Evolutionary conservation across 2,888 invertebrate genomes (phyloP).

Genomic region (Crioceris asparagi): DNA sequence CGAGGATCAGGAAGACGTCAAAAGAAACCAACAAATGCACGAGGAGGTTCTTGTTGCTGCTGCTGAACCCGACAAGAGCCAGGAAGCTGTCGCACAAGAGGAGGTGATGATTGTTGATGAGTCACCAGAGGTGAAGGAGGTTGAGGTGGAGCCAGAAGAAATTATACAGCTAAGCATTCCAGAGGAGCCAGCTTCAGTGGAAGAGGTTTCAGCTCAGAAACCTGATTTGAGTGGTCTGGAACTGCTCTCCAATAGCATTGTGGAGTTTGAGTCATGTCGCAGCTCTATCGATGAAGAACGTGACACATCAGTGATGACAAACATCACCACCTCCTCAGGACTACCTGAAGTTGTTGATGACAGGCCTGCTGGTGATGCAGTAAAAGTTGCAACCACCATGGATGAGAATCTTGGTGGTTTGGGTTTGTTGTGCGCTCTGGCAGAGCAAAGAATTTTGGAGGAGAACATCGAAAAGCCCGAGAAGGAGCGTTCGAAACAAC

Average conservation of each 20-base stretch:
- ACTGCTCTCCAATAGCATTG: constrained; percentile 74
- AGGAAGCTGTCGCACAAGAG: constrained; percentile 1
- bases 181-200: neutral
- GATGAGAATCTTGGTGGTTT: constrained; percentile 49
- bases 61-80: constrained; percentile 2
- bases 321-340: too few relatives aligned
- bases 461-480: constrained; percentile 42
- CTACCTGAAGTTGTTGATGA: too few relatives aligned
- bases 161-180: neutral
- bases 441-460: constrained; percentile 73
- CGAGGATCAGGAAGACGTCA: constrained; percentile 14
- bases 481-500: constrained; percentile 19
- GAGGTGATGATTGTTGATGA: constrained; percentile 1
- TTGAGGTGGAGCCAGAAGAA: neutral
- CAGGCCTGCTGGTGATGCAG: too few relatives aligned
- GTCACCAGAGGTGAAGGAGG: neutral
- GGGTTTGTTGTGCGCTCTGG: constrained; percentile 70
- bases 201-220: constrained; percentile 17
- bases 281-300: constrained; percentile 31
- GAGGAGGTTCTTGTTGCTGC: constrained; percentile 1
- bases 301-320: too few relatives aligned
- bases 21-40: neutral
- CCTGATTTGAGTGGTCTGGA: constrained; percentile 75
- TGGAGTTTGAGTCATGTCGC: constrained; percentile 53
- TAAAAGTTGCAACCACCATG: neutral